These are phyloP conservation scores for Parazoanthus swiftii DNA, from an alignment of 92 coral and sea anemone genomes.

Conservation along the genomic window DNA sequence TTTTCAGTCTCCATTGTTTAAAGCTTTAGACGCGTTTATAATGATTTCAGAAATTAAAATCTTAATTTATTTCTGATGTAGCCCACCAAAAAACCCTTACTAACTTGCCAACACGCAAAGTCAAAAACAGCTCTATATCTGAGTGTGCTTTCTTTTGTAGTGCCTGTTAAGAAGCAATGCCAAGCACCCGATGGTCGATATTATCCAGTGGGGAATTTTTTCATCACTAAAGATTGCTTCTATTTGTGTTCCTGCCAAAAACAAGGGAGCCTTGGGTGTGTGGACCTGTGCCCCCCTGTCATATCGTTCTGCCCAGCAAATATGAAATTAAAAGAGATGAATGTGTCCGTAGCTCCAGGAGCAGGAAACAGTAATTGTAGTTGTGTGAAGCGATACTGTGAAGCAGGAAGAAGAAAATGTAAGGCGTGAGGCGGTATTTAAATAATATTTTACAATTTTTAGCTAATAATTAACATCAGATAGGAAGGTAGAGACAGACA, in stretches of 20 bases:
- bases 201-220: neutral
- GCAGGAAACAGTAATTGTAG: neutral
- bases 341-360: neutral
- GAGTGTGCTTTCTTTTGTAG: conserved; percentile 9
- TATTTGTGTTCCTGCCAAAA: neutral
- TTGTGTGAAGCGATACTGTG: conserved; percentile 27
- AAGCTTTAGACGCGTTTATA: too few relatives aligned
- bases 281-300: conserved; percentile 18
- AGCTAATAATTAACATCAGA: too few relatives aligned
- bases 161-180: conserved; percentile 15
- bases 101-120: too few relatives aligned
- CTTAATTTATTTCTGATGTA: too few relatives aligned
- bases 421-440: neutral
- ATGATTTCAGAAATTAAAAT: too few relatives aligned
- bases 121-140: neutral
- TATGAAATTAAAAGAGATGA: conserved; percentile 1
- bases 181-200: conserved; percentile 16
- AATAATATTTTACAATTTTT: neutral
- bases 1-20: too few relatives aligned
- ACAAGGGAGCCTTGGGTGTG: conserved; percentile 1
- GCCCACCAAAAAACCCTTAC: too few relatives aligned
- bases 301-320: neutral
- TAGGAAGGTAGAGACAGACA: too few relatives aligned
- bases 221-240: conserved; percentile 26
- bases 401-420: neutral